Evolutionary conservation across 2,888 invertebrate genomes (phyloP).

Genomic region (Mythimna pallens): DNA sequence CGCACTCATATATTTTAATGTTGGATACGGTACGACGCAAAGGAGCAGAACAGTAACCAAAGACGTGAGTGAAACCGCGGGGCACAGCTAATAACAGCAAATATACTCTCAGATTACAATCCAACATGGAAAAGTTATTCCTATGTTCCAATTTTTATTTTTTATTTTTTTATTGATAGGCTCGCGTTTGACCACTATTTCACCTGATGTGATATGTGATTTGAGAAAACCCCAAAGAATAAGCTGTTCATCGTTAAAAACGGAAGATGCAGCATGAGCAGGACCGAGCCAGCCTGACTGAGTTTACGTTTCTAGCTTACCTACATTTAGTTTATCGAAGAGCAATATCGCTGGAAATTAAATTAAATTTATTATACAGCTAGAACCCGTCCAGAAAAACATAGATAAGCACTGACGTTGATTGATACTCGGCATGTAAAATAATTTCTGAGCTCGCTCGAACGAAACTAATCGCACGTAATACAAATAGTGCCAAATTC

Average conservation of each 20-base stretch:
- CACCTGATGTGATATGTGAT: too few species aligned
- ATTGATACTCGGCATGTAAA: constrained; percentile 43
- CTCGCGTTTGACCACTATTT: too few species aligned
- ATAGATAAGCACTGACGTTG: constrained; percentile 43
- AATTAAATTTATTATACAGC: constrained; percentile 8
- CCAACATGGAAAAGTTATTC: not conserved
- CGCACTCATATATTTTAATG: too few species aligned
- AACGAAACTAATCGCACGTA: constrained; percentile 17
- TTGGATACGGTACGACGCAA: too few species aligned
- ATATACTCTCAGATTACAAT: not conserved
- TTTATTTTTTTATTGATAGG: too few species aligned
- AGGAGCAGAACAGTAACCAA: too few species aligned
- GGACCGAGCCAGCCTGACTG: not conserved
- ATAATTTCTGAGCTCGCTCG: constrained; percentile 21
- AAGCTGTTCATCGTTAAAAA: not conserved
- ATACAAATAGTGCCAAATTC: constrained; percentile 32
- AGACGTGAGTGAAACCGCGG: too few species aligned
- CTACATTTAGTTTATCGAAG: not conserved
- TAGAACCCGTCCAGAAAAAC: constrained; percentile 12
- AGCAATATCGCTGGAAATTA: constrained; percentile 10
- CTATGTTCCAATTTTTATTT: too few species aligned
- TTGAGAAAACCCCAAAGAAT: not conserved
- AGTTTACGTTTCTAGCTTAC: not conserved
- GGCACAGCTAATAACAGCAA: not conserved
- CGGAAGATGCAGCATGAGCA: not conserved